phyloP scores from a whole-genome alignment of 1,140 invertebrate genomes.

The Aphelenchoides avenae region DNA sequence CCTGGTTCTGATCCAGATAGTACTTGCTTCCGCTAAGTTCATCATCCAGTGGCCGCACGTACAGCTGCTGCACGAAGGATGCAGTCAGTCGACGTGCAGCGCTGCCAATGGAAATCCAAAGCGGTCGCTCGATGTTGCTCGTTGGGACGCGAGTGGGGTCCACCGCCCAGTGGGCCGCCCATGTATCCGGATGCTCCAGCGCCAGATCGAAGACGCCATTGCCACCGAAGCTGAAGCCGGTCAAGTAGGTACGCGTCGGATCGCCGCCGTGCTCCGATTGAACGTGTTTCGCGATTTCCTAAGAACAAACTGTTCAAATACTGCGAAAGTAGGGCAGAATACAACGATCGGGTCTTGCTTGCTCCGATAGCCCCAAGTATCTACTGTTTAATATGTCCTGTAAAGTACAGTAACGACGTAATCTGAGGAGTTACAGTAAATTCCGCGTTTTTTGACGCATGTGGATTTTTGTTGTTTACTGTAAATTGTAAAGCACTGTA shows the following conservation, averaged over 20 bases:
- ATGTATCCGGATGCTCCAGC: not conserved
- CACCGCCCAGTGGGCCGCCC: conserved; percentile 9
- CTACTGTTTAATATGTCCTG: no score
- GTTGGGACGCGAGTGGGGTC: conserved; percentile 1
- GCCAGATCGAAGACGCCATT: conserved; percentile 9
- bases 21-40: not conserved
- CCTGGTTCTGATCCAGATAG: not conserved
- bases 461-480: no score
- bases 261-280: conserved; percentile 3
- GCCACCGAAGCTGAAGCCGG: conserved; percentile 15
- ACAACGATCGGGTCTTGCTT: no score
- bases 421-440: no score
- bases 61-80: not conserved
- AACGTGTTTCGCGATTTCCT: conserved; percentile 1
- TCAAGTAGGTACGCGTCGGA: conserved; percentile 5
- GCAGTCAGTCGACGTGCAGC: not conserved
- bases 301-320: not conserved
- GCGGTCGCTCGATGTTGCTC: not conserved
- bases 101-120: conserved; percentile 9
- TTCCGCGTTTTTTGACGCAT: no score
- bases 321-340: no score
- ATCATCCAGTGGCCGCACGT: not conserved
- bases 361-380: no score
- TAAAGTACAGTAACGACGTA: no score
- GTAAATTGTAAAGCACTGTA: no score